Conservation (phyloP, 2,113 vertebrate species). For the Atrichornis clamosus region DNA sequence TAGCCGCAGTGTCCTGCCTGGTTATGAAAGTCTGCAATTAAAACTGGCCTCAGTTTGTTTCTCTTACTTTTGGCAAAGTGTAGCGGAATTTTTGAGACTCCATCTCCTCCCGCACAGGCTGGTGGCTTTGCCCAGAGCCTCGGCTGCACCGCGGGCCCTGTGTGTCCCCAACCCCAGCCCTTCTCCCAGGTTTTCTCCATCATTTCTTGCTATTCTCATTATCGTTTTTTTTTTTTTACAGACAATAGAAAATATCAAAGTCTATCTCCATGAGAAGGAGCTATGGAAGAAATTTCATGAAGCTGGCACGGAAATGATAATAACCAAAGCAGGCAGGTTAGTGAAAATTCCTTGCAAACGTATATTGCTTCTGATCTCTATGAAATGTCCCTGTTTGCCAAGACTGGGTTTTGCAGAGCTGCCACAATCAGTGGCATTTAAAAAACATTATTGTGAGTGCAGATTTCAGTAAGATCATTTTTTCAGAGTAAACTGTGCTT, state of each 20-base stretch:
- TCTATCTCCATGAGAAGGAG: conserved; percentile 93
- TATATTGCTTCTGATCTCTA: neutral
- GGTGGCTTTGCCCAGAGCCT: neutral
- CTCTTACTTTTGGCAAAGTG: conserved; percentile 17
- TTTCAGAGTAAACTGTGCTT: neutral
- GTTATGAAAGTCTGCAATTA: neutral
- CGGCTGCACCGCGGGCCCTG: neutral
- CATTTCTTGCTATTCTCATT: neutral
- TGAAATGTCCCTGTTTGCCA: neutral
- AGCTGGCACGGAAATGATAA: conserved; percentile 97
- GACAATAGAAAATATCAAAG: conserved; percentile 98
- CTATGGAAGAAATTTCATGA: conserved; percentile 99
- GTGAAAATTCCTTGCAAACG: conserved; percentile 17
- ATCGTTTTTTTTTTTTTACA: conserved; percentile 14
- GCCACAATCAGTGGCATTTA: neutral
- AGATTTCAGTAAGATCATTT: neutral
- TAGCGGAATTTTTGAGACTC: neutral
- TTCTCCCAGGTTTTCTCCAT: neutral
- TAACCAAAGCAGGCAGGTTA: conserved; percentile 98
- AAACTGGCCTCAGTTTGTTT: neutral
- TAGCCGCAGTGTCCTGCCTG: neutral
- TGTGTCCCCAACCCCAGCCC: neutral
- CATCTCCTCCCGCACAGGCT: neutral
- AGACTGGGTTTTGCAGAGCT: neutral
- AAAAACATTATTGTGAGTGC: neutral